Conservation (phyloP, 2,113 vertebrate species). For the Piaya cayana region DNA sequence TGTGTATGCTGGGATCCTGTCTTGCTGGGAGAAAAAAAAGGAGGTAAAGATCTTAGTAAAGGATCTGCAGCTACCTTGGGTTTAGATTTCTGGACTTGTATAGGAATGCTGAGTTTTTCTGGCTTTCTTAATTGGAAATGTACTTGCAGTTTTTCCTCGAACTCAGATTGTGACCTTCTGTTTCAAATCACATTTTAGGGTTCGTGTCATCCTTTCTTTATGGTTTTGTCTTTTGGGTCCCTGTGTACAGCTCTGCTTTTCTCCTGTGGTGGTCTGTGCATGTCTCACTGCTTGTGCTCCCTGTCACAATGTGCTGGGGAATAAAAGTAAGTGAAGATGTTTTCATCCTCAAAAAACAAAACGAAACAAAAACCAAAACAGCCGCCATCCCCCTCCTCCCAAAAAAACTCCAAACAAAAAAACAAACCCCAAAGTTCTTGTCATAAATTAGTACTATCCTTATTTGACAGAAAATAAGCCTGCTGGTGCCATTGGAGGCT, state of each 20-base stretch:
- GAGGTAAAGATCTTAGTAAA: background rate
- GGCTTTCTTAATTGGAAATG: background rate
- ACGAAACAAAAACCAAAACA: too few relatives aligned
- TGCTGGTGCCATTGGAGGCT: accelerated
- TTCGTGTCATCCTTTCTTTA: background rate
- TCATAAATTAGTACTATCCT: background rate
- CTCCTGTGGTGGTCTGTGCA: background rate
- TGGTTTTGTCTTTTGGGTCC: background rate
- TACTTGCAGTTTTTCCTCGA: background rate
- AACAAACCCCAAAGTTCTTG: background rate
- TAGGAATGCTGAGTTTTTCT: background rate
- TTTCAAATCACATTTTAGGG: background rate
- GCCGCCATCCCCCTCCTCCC: too few relatives aligned
- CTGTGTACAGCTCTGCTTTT: background rate
- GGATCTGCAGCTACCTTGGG: background rate
- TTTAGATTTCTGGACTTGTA: background rate
- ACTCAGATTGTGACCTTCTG: background rate
- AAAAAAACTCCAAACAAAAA: background rate
- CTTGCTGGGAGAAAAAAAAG: background rate
- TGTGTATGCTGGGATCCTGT: accelerated
- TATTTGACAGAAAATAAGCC: background rate
- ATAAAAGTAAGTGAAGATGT: background rate
- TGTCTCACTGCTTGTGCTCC: background rate
- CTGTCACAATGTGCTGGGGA: background rate
- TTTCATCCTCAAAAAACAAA: background rate